Conservation (phyloP, 2,888 invertebrate genomes). For the Drosophila acutilabella region DNA sequence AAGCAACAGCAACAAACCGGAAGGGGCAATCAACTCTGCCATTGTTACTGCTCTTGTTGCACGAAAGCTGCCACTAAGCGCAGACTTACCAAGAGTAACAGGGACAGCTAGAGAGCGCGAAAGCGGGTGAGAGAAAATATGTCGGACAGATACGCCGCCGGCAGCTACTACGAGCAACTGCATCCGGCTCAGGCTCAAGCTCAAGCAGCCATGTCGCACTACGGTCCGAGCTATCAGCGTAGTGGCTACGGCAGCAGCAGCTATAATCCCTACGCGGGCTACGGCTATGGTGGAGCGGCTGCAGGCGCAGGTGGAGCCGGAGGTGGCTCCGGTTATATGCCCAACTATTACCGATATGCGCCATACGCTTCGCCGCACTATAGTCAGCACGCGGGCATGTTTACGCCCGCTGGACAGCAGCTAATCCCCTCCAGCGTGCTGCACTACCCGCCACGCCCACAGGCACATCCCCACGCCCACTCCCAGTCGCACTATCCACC, state of each 20-base stretch:
- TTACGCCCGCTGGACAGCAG: slow-evolving; percentile 78
- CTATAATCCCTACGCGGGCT: slow-evolving; percentile 50
- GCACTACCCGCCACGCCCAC: slow-evolving; percentile 77
- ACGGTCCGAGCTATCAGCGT: slow-evolving; percentile 56
- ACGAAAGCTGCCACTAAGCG: slow-evolving; percentile 44
- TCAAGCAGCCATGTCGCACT: slow-evolving; percentile 63
- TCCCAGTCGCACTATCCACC: neutral
- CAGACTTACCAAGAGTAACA: neutral
- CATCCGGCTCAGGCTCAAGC: slow-evolving; percentile 38
- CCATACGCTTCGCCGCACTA: slow-evolving; percentile 71
- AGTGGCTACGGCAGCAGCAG: slow-evolving; percentile 41
- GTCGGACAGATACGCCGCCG: slow-evolving; percentile 70
- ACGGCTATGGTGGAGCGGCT: slow-evolving; percentile 47
- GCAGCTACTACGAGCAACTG: slow-evolving; percentile 72
- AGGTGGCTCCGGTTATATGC: slow-evolving; percentile 50
- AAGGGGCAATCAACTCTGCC: slow-evolving; percentile 60
- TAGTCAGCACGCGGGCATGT: slow-evolving; percentile 68
- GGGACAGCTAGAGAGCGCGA: neutral
- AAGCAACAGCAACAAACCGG: slow-evolving; percentile 24
- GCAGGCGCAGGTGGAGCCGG: slow-evolving; percentile 40
- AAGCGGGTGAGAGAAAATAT: slow-evolving; percentile 27
- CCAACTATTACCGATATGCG: slow-evolving; percentile 73
- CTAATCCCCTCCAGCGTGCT: slow-evolving; percentile 79
- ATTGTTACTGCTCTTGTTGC: slow-evolving; percentile 53
- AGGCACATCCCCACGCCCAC: slow-evolving; percentile 24